Evolutionary conservation across 1,140 invertebrate genomes (phyloP).

Genomic region (Spodoptera litura): DNA sequence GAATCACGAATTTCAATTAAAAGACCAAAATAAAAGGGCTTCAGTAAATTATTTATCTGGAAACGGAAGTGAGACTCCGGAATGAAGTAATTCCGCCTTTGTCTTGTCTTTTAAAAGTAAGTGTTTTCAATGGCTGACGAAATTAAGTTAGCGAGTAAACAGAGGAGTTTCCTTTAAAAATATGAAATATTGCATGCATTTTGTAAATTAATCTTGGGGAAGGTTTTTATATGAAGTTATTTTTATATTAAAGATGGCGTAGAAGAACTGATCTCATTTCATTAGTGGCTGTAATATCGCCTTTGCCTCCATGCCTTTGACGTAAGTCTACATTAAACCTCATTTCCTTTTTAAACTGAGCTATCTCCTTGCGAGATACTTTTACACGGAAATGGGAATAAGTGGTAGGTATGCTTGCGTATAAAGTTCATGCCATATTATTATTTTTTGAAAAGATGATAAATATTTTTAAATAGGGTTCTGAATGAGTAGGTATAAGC

Average conservation of each 20-base stretch:
- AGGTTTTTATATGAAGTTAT: not conserved
- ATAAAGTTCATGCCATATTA: too few relatives aligned
- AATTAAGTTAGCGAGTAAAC: slow-evolving; percentile 13
- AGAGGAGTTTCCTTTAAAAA: not conserved
- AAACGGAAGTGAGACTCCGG: slow-evolving; percentile 41
- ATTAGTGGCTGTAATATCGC: slow-evolving; percentile 4
- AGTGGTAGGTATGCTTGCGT: too few relatives aligned
- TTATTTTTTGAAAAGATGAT: too few relatives aligned
- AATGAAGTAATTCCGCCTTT: slow-evolving; percentile 26
- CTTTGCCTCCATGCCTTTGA: not conserved
- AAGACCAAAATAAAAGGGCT: slow-evolving; percentile 25
- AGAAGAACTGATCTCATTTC: not conserved
- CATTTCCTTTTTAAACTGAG: not conserved
- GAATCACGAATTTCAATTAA: slow-evolving; percentile 11
- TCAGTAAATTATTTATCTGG: slow-evolving; percentile 53
- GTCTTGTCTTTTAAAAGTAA: slow-evolving; percentile 27
- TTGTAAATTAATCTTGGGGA: too few relatives aligned
- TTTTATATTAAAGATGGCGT: not conserved
- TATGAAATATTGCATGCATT: not conserved
- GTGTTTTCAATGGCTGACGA: not conserved
- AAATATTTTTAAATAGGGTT: too few relatives aligned
- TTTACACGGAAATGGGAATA: too few relatives aligned
- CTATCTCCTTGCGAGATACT: too few relatives aligned
- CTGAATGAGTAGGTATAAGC: too few relatives aligned
- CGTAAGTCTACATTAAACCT: not conserved